These are phyloP conservation scores for Eleginops maclovinus DNA, from an alignment of 2,113 vertebrate species.

Conservation along the genomic window DNA sequence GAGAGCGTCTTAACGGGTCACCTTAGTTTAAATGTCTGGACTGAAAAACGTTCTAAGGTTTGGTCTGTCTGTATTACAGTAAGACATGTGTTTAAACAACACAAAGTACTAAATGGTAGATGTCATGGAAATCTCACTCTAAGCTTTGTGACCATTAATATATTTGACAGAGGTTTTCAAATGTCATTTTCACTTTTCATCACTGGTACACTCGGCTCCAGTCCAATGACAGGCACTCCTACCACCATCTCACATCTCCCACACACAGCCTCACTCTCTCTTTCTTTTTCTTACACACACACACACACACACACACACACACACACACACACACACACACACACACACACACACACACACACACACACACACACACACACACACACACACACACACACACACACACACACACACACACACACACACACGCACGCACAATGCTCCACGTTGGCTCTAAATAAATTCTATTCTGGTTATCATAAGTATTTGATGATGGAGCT, in stretches of 20 bases:
- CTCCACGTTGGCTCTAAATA: conserved; percentile 25
- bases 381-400: conserved; percentile 8
- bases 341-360: conserved; percentile 18
- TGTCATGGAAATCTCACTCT: background rate
- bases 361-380: conserved; percentile 15
- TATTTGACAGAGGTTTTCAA: conserved; percentile 32
- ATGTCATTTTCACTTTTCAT: conserved; percentile 35
- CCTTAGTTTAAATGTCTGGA: too few species aligned
- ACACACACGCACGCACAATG: conserved; percentile 24
- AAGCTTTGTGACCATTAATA: background rate
- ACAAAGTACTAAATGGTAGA: background rate
- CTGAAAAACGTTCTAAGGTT: too few species aligned
- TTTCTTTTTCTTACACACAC: conserved; percentile 24
- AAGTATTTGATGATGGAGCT: conserved; percentile 83
- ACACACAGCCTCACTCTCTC: conserved; percentile 19
- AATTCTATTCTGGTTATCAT: conserved; percentile 74
- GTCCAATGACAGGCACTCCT: conserved; percentile 43
- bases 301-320: conserved; percentile 27
- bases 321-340: conserved; percentile 4
- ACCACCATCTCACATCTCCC: conserved; percentile 36
- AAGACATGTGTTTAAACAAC: background rate
- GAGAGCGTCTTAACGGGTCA: background rate
- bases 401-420: conserved; percentile 14
- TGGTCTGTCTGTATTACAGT: background rate
- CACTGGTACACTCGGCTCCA: conserved; percentile 34